Conservation (phyloP, 1,140 invertebrate genomes). For the Microplitis mediator region DNA sequence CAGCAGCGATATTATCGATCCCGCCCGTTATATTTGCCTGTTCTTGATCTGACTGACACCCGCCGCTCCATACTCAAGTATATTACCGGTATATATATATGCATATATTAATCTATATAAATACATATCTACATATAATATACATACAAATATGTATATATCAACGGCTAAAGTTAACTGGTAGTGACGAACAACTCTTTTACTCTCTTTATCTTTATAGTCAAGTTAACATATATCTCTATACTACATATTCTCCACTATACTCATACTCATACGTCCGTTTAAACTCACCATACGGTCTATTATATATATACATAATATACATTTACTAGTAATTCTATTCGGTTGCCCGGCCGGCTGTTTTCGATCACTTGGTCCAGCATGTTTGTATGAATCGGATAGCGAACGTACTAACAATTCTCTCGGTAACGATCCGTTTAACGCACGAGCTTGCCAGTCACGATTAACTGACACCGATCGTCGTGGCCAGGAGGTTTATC, state of each 20-base stretch:
- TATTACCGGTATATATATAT: neutral
- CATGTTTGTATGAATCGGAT: constrained; percentile 26
- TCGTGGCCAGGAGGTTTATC: constrained; percentile 11
- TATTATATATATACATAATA: too few relatives aligned
- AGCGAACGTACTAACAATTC: constrained; percentile 27
- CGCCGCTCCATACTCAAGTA: neutral
- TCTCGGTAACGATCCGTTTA: constrained; percentile 25
- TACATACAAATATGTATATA: too few relatives aligned
- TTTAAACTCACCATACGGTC: too few relatives aligned
- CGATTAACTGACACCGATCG: constrained; percentile 9
- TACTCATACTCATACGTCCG: neutral
- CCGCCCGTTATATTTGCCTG: constrained; percentile 26
- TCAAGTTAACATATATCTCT: neutral
- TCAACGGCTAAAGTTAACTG: neutral
- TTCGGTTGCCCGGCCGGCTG: constrained; percentile 11
- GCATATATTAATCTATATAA: neutral
- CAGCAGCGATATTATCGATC: constrained; percentile 21
- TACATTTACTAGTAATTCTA: too few relatives aligned
- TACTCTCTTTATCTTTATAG: neutral
- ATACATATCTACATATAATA: neutral
- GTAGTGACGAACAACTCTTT: constrained; percentile 1
- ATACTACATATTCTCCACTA: neutral
- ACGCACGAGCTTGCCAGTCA: constrained; percentile 1
- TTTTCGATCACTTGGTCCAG: constrained; percentile 24
- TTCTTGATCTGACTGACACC: constrained; percentile 15